Base-by-base conservation (phyloP, 2,888 invertebrate species). In the Pantelozetes paolii region DNA sequence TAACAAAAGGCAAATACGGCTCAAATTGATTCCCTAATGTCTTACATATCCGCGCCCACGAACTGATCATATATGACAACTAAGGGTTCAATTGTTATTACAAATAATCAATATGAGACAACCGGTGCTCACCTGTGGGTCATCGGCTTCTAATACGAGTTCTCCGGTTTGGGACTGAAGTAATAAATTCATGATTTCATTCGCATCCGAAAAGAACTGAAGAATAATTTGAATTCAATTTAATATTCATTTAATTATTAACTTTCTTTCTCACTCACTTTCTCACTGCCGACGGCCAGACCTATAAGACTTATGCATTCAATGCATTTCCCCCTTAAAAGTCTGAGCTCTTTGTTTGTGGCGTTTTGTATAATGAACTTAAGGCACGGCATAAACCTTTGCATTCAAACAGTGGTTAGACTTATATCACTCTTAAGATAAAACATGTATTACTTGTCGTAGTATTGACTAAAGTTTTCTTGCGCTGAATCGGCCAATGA, bases 231-330 rank as follows among this genome's bases (percentile, higher is more conserved):
- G 8, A 40, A 40, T 20, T 50, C 6, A 15, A 20, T 50, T 50
- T 20, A n/a, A 50, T 18, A 50, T 50, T 20, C 5, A 8, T 50
- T 50, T 11, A 20, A 15, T 8, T 36, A 11, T 11, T 15, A 45
- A 45, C 45, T 11, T 45, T 45, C 2, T 2, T 15, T 45, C 45
- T 20, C 15, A 71, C 28, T 20, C 71, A 79, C 79, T 77, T 78
- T 84, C 26, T 85, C 85, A 76, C 81, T 81, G 18, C 86, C 86
- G 8, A 86, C 86, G 59, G 86, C 86, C 70, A 86, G 79, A 6
- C 99, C 99, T 82, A 99, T 98, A 75, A 99, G 87, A 81, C 96
- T 96, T 78, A 99, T 94, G 82, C 99, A 99, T 83, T 99, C 99
- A 78, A 99, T 99, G 1, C 98, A 95, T 85, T 99, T 99, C 75